Evolutionary conservation across 2,113 vertebrate species (phyloP).

Genomic region (Fregata magnificens): DNA sequence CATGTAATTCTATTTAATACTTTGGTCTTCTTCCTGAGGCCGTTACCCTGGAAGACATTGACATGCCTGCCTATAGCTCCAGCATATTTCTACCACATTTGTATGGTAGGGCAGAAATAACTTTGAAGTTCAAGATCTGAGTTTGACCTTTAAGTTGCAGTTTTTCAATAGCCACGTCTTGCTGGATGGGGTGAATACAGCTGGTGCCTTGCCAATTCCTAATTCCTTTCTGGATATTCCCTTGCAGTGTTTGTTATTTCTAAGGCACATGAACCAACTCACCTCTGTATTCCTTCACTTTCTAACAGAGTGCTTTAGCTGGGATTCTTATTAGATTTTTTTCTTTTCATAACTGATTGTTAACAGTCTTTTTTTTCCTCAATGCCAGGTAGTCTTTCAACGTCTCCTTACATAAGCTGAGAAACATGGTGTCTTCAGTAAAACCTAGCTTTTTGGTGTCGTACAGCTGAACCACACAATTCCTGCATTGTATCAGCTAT

Average conservation of each 20-base stretch:
- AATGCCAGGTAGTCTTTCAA: not conserved
- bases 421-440: not conserved
- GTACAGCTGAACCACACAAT: not conserved
- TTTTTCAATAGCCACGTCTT: not conserved
- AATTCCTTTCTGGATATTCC: not conserved
- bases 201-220: not conserved
- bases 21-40: not conserved
- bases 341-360: not conserved
- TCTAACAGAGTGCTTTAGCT: not conserved
- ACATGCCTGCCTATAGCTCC: not conserved
- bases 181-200: not conserved
- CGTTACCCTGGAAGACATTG: not conserved
- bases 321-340: not conserved
- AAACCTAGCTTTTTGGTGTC: not conserved
- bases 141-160: not conserved
- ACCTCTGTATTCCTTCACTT: not conserved
- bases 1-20: not conserved
- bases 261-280: not conserved
- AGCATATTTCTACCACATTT: not conserved
- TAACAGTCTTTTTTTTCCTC: not conserved
- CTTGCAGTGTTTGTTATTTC: not conserved
- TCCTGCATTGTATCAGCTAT: not conserved
- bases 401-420: not conserved
- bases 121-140: not conserved
- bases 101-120: not conserved